phyloP scores from a whole-genome alignment of 2,888 invertebrate genomes.

The Caenorhabditis sp. region DNA sequence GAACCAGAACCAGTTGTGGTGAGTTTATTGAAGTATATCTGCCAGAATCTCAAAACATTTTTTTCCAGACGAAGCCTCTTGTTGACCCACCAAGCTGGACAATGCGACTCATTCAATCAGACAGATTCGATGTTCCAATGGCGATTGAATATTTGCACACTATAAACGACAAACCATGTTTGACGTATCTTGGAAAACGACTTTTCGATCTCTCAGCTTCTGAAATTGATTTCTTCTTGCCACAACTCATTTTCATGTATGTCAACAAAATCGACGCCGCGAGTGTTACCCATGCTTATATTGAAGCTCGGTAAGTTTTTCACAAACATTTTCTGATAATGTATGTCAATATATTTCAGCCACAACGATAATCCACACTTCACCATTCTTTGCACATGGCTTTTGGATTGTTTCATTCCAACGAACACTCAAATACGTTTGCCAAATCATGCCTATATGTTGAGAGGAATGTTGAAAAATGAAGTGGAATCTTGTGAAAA shows the following conservation, averaged over 20 bases:
- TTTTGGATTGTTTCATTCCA: conserved; percentile 90
- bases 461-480: conserved; percentile 11
- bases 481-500: neutral
- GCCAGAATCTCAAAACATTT: neutral
- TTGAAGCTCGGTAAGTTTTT: conserved; percentile 78
- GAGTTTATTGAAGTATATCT: neutral
- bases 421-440: conserved; percentile 73
- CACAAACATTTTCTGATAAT: too few relatives aligned
- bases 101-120: conserved; percentile 92
- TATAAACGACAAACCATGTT: conserved; percentile 96
- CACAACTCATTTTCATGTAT: conserved; percentile 96
- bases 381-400: conserved; percentile 92
- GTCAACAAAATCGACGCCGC: conserved; percentile 97
- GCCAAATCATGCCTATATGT: conserved; percentile 28
- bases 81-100: conserved; percentile 74
- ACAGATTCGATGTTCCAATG: conserved; percentile 96
- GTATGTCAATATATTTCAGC: conserved; percentile 69
- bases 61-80: conserved; percentile 12
- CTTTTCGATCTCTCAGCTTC: conserved; percentile 90
- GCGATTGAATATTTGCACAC: conserved; percentile 97
- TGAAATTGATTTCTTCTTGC: conserved; percentile 96
- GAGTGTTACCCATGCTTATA: conserved; percentile 86
- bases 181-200: conserved; percentile 92
- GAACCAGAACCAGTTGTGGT: neutral
- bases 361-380: conserved; percentile 94